phyloP scores from a whole-genome alignment of 2,888 invertebrate genomes.

The Julus scanicus region DNA sequence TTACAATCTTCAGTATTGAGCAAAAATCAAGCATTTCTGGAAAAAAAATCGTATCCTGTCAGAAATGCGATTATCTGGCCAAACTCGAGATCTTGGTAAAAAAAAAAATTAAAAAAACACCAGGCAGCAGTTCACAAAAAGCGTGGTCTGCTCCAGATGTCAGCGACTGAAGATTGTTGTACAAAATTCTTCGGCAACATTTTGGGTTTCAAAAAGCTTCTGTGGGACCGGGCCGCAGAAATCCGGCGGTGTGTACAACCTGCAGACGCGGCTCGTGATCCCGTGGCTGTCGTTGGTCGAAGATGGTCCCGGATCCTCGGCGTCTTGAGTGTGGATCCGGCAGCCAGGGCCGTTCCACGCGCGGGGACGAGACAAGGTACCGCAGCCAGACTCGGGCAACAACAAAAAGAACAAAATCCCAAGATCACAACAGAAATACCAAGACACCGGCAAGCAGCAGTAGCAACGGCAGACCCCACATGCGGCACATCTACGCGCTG shows the following conservation, averaged over 20 bases:
- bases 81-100: background rate
- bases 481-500: background rate
- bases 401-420: slow-evolving; percentile 3
- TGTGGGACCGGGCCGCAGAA: background rate
- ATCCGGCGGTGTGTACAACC: too few species aligned
- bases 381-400: background rate
- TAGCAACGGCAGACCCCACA: background rate
- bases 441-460: slow-evolving; percentile 9
- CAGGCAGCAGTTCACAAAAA: too few species aligned
- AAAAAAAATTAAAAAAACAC: too few species aligned
- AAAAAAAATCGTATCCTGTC: background rate
- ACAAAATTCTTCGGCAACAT: too few species aligned
- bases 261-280: too few species aligned
- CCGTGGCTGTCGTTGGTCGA: too few species aligned
- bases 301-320: too few species aligned
- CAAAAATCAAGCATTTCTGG: too few species aligned
- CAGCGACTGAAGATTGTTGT: too few species aligned
- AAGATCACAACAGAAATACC: background rate
- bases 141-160: too few species aligned
- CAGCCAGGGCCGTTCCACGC: background rate
- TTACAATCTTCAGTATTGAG: background rate
- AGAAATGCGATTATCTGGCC: background rate
- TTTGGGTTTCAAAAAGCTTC: background rate
- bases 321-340: too few species aligned
- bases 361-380: background rate